Base-by-base conservation (phyloP, 2,113 vertebrate genomes). In the Colius striatus region DNA sequence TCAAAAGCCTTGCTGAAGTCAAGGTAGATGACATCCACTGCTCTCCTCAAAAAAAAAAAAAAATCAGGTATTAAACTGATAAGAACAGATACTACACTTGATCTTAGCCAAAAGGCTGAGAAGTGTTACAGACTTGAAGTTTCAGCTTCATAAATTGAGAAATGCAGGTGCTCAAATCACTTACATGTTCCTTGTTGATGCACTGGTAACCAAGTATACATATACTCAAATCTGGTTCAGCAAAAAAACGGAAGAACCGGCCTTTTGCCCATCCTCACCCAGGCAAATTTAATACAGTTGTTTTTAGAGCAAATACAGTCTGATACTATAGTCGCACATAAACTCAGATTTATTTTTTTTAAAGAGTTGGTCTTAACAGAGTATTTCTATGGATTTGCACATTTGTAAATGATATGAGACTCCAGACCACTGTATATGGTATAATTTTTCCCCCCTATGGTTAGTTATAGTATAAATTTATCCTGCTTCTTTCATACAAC, bases 401-500 rank as follows among this genome's bases (percentile, higher is more conserved):
- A 87, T 84, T 34, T 75, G 38, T 78, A 84, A 86, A 66, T 22
- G 36, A 95, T 68, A 72, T 90, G 84, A 91, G 68, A 22, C n/a
- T 88, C 57, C 67, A 87, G 29, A 55, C 53, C 63, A 50, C 55
- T 62, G 68, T 43, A 43, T 75, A n/a, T 5, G 16, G 45, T 22
- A 10, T 53, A 74, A 82, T 67, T 85, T 41, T 41, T 47, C 38
- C 58, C 8, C 19, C 3, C 19, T 32, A 43, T 58, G 86, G 86
- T 68, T 90, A 90, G 93, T 84, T 92, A 34, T n/a, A 74, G 65
- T 89, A 95, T 97, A 98, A 97, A 97, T 91, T 90, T 43, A 94
- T 80, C 92, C 96, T 81, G 81, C 71, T 82, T 91, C 97, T 97
- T 97, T 97, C 95, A 97, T 94, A 92, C 70, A 97, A 73, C 94